Evolutionary conservation across 2,888 invertebrate species (phyloP).

Genomic region (Coecobrya sp.): DNA sequence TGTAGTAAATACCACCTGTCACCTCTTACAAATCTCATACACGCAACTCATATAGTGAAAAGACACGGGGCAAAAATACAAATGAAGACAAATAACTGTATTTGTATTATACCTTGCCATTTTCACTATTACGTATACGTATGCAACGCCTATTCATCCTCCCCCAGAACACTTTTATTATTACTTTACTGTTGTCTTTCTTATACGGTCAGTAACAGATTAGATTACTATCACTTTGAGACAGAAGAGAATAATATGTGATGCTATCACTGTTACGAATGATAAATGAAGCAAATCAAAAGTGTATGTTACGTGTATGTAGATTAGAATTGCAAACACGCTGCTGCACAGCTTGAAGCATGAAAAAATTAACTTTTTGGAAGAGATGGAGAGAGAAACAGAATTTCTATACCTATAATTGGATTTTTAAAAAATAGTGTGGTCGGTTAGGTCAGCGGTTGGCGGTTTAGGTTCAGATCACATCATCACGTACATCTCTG

Average conservation of each 20-base stretch:
- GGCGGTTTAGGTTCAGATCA: constrained; percentile 33
- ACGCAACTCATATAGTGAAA: neutral
- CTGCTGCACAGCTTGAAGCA: constrained; percentile 8
- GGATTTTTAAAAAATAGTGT: constrained; percentile 24
- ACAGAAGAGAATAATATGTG: neutral
- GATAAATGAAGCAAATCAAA: constrained; percentile 69
- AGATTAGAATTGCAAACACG: constrained; percentile 15
- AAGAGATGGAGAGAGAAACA: neutral
- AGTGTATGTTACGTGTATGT: constrained; percentile 1
- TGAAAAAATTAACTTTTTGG: constrained; percentile 14
- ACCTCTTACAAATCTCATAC: constrained; percentile 53
- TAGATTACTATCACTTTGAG: constrained; percentile 49
- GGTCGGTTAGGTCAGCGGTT: constrained; percentile 43
- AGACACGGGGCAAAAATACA: constrained; percentile 24
- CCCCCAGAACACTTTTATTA: constrained; percentile 29
- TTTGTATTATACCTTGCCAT: constrained; percentile 21
- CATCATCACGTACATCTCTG: neutral
- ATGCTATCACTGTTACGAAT: constrained; percentile 9
- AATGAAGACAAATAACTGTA: constrained; percentile 79
- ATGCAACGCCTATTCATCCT: neutral
- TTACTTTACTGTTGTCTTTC: constrained; percentile 40
- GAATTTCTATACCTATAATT: constrained; percentile 48
- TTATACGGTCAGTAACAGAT: constrained; percentile 53
- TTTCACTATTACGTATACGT: constrained; percentile 4
- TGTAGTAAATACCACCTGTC: constrained; percentile 72